Evolutionary conservation across 2,113 vertebrate species (phyloP).

Genomic region (Dipodomys stephensi): DNA sequence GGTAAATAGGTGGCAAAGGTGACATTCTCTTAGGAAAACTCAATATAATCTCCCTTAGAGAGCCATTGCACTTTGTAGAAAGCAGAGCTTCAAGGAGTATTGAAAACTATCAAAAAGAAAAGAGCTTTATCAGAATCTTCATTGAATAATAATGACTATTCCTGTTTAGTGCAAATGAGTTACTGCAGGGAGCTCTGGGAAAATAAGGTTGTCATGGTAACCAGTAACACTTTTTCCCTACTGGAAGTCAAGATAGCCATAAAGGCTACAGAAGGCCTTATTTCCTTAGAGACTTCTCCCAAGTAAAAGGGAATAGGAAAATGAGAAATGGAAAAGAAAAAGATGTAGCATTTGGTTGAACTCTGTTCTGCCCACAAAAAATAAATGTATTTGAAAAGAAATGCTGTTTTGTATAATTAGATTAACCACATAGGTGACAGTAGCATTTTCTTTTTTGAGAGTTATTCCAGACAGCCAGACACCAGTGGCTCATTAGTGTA

Average conservation of each 20-base stretch:
- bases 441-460: slow-evolving; percentile 4
- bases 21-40: slow-evolving; percentile 36
- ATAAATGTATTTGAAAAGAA: slow-evolving; percentile 42
- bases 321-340: neutral
- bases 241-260: slow-evolving; percentile 38
- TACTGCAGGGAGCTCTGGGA: slow-evolving; percentile 56
- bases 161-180: slow-evolving; percentile 60
- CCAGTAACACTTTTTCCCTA: slow-evolving; percentile 31
- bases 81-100: slow-evolving; percentile 11
- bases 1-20: neutral
- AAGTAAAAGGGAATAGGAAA: slow-evolving; percentile 43
- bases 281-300: slow-evolving; percentile 52
- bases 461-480: no score
- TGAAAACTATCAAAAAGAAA: slow-evolving; percentile 45
- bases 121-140: slow-evolving; percentile 54
- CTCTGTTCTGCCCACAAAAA: slow-evolving; percentile 21
- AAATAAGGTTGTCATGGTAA: slow-evolving; percentile 69
- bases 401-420: slow-evolving; percentile 40
- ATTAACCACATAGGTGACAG: slow-evolving; percentile 38
- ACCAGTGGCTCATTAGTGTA: no score
- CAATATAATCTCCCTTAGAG: neutral
- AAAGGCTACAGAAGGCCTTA: neutral
- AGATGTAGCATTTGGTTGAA: neutral
- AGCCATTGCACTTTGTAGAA: slow-evolving; percentile 34
- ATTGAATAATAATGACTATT: slow-evolving; percentile 53